A percentile compares a stretch with the other conserved stretches of the same genome.
phyloP scores from a whole-genome alignment of 2,113 vertebrate species.

The Osmerus eperlanus region DNA sequence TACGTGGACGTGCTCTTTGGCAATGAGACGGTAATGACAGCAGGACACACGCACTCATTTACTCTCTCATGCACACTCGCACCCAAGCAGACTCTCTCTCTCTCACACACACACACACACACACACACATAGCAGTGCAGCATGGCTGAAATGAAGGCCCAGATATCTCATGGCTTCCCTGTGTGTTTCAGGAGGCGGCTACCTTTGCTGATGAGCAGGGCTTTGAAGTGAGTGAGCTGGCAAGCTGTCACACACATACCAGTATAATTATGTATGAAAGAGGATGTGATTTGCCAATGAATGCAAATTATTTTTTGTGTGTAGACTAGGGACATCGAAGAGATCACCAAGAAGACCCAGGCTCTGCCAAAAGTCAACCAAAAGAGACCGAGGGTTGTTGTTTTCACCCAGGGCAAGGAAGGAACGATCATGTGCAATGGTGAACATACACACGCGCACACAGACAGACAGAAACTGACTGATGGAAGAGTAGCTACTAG shows the following conservation, averaged over 20 bases:
- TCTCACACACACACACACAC: background rate
- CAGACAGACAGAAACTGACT: background rate
- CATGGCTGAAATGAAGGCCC: background rate
- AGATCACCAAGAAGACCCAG: conserved; percentile 88
- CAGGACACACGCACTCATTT: conserved; percentile 1
- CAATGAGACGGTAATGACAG: conserved; percentile 85
- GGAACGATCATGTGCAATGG: conserved; percentile 82
- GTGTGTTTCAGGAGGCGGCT: conserved; percentile 86
- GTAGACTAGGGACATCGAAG: conserved; percentile 90
- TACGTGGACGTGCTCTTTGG: conserved; percentile 94
- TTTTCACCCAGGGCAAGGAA: conserved; percentile 92
- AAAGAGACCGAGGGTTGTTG: conserved; percentile 83
- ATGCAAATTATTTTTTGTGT: conserved; percentile 18
- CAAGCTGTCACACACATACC: conserved; percentile 31
- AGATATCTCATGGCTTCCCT: conserved; percentile 34
- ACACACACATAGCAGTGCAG: background rate
- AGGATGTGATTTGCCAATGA: background rate
- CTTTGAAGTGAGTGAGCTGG: conserved; percentile 87
- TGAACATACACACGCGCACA: conserved; percentile 48
- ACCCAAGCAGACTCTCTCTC: background rate
- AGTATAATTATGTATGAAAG: background rate
- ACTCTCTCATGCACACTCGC: background rate
- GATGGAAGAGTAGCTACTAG: background rate
- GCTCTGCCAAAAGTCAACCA: conserved; percentile 86
- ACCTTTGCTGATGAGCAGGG: conserved; percentile 90